phyloP scores from a whole-genome alignment of 2,888 invertebrate species.

The Sepioteuthis lessoniana region DNA sequence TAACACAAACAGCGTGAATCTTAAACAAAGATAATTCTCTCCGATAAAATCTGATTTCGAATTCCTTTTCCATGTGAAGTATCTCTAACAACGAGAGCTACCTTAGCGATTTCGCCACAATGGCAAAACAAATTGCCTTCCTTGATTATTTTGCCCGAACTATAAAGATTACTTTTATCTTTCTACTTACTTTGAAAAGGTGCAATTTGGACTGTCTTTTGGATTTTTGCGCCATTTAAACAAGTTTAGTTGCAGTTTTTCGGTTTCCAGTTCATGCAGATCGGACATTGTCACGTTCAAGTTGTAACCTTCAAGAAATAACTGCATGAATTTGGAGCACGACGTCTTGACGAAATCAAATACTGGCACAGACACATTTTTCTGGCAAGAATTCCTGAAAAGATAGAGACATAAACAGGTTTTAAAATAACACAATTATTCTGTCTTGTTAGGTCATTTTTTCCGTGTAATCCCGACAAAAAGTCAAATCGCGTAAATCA shows the following conservation, averaged over 20 bases:
- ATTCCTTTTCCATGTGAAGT: no score
- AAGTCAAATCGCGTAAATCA: no score
- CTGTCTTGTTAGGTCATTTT: no score
- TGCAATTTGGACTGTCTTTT: neutral
- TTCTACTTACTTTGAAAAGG: neutral
- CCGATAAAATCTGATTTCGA: no score
- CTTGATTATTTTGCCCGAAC: no score
- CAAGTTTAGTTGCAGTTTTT: neutral
- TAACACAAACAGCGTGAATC: no score
- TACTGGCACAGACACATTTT: neutral
- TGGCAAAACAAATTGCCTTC: no score
- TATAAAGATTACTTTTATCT: neutral
- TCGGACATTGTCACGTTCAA: neutral
- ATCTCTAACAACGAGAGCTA: no score
- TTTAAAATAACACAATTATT: neutral
- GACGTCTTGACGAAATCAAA: fast-evolving
- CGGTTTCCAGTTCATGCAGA: neutral
- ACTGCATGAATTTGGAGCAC: neutral
- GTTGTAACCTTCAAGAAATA: neutral
- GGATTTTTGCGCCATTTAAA: neutral
- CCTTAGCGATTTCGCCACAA: no score
- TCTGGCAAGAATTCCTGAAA: neutral
- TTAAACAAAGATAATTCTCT: no score
- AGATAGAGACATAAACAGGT: neutral
- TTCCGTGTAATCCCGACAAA: no score